A percentile compares a stretch with the other conserved stretches of the same genome.
Evolutionary conservation across 2,797 vertebrate species (phyloP).

Genomic region (Pygocentrus nattereri): DNA sequence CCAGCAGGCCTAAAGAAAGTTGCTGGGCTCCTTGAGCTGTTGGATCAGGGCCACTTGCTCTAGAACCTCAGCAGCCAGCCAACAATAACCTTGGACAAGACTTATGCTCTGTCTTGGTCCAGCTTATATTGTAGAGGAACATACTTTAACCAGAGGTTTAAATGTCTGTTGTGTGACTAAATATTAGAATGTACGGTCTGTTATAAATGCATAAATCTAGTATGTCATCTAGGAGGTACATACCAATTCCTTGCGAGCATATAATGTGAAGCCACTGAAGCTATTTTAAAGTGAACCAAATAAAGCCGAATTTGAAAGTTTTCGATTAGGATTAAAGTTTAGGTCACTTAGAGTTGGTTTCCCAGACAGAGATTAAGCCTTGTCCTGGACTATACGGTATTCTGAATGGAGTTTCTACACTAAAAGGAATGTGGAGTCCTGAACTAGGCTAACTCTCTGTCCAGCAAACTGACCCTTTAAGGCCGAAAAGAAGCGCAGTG

Average conservation of each 20-base stretch:
- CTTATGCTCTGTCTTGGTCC: conserved; percentile 20
- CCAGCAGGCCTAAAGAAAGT: conserved; percentile 12
- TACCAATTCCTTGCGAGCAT: not conserved
- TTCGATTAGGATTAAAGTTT: not conserved
- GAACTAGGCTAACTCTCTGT: too few species aligned
- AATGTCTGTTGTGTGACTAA: not conserved
- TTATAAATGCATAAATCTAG: too few species aligned
- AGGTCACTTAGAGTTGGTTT: not conserved
- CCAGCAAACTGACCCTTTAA: too few species aligned
- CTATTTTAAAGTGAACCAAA: not conserved
- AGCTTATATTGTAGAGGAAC: conserved; percentile 14
- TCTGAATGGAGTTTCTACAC: too few species aligned
- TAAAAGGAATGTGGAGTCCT: too few species aligned
- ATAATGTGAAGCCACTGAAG: not conserved
- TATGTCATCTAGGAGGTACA: not conserved
- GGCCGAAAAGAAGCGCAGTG: conserved; percentile 17
- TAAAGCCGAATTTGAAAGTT: not conserved
- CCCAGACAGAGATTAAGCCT: too few species aligned
- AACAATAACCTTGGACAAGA: conserved; percentile 39
- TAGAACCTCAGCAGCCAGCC: conserved; percentile 27
- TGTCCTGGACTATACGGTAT: too few species aligned
- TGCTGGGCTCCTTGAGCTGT: not conserved
- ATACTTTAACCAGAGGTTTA: conserved; percentile 3
- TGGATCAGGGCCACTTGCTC: conserved; percentile 27
- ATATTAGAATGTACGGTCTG: not conserved